Conservation (phyloP, 2,888 invertebrate genomes). For the Melanophora roralis region DNA sequence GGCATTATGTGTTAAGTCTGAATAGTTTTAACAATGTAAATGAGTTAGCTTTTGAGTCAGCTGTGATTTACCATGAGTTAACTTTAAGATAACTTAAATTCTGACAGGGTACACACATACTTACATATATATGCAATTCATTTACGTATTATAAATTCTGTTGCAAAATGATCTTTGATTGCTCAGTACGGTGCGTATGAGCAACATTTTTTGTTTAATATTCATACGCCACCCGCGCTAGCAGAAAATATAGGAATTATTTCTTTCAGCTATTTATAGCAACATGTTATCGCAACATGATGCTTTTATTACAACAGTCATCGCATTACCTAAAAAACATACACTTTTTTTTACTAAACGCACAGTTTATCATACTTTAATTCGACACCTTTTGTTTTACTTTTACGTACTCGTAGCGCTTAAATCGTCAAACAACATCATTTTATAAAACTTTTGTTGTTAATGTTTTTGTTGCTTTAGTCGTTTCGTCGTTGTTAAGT, state of each 20-base stretch:
- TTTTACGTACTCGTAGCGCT: slow-evolving; percentile 11
- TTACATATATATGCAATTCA: too few relatives aligned
- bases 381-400: slow-evolving; percentile 30
- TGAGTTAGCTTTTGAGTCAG: too few relatives aligned
- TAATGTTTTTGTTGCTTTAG: not conserved
- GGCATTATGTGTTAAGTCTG: too few relatives aligned
- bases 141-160: too few relatives aligned
- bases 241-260: not conserved
- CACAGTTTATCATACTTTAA: slow-evolving; percentile 40
- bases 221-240: slow-evolving; percentile 27
- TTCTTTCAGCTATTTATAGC: not conserved
- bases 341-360: slow-evolving; percentile 16
- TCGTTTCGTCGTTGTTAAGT: not conserved
- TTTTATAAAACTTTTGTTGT: slow-evolving; percentile 9
- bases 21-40: too few relatives aligned
- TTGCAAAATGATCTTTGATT: too few relatives aligned
- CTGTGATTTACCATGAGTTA: too few relatives aligned
- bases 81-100: too few relatives aligned
- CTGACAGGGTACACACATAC: too few relatives aligned
- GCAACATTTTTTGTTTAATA: not conserved
- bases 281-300: slow-evolving; percentile 53
- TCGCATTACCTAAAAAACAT: not conserved
- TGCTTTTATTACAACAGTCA: not conserved
- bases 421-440: not conserved
- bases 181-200: too few relatives aligned